Evolutionary conservation across 2,797 vertebrate species (phyloP).

Genomic region (Miichthys miiuy): DNA sequence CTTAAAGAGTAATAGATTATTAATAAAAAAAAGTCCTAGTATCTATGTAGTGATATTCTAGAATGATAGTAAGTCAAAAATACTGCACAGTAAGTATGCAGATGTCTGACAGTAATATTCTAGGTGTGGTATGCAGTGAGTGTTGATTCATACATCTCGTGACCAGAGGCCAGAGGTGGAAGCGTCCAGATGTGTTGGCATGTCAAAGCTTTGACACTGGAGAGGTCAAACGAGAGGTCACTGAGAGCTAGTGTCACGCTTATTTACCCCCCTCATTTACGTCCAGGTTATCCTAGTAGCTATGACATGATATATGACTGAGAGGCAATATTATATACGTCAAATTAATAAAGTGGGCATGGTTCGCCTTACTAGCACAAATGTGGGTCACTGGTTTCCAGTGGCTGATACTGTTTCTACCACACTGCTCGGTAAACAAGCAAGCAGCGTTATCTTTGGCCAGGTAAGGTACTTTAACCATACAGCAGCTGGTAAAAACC

Average conservation of each 20-base stretch:
- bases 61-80: too few species aligned
- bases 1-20: too few species aligned
- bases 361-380: too few species aligned
- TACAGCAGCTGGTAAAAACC: background rate
- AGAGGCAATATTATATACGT: background rate
- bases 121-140: too few species aligned
- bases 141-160: background rate
- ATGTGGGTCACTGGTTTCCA: constrained; percentile 6
- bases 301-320: background rate
- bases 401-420: background rate
- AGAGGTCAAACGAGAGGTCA: constrained; percentile 17
- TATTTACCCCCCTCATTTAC: background rate
- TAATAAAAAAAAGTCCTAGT: background rate
- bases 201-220: background rate
- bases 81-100: too few species aligned
- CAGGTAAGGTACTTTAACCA: background rate
- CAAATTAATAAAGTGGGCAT: too few species aligned
- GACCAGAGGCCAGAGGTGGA: background rate
- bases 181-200: background rate
- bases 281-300: background rate
- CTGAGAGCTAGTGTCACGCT: background rate
- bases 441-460: background rate
- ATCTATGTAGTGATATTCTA: too few species aligned
- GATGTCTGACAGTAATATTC: too few species aligned
- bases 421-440: background rate